Conservation (phyloP, 2,113 vertebrate species). For the Grammomys surdaster region DNA sequence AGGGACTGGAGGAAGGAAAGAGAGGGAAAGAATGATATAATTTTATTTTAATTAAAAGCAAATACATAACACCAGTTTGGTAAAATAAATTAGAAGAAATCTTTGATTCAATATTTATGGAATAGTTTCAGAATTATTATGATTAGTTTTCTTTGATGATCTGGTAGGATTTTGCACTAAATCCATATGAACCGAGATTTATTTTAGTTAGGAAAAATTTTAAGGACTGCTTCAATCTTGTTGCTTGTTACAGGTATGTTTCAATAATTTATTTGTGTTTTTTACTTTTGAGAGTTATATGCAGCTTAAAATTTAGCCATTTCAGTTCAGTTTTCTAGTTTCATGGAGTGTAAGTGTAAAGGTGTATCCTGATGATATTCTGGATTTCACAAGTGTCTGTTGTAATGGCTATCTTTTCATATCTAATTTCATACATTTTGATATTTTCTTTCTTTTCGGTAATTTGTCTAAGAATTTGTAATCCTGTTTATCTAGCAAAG, state of each 20-base stretch:
- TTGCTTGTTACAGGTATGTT: background rate
- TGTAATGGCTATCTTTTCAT: background rate
- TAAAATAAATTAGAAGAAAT: background rate
- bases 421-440: background rate
- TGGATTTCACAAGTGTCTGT: background rate
- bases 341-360: background rate
- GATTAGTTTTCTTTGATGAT: background rate
- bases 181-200: background rate
- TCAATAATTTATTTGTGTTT: background rate
- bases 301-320: background rate
- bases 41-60: background rate
- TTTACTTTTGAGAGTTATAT: background rate
- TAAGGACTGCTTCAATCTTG: background rate
- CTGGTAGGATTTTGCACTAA: background rate
- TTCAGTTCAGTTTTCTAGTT: background rate
- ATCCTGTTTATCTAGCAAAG: background rate
- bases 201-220: background rate
- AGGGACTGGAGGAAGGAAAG: background rate
- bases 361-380: background rate
- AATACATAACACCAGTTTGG: background rate
- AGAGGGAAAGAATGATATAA: background rate
- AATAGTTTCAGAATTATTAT: background rate
- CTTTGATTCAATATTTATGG: background rate
- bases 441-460: background rate
- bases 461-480: background rate